Evolutionary conservation across 2,113 vertebrate genomes (phyloP).

Genomic region (Struthio camelus): DNA sequence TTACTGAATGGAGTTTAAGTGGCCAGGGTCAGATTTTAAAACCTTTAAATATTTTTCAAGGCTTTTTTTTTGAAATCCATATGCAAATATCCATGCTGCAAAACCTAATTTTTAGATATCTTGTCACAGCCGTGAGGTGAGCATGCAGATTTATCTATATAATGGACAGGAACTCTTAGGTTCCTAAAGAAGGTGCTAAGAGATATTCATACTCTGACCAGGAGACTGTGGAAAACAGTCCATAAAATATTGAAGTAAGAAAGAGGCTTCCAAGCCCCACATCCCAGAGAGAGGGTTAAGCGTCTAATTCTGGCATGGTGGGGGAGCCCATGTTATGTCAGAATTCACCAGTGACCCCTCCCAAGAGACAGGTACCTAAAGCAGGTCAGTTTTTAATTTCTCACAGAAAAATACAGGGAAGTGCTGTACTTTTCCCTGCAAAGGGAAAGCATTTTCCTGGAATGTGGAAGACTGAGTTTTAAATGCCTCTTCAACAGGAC

Average conservation of each 20-base stretch:
- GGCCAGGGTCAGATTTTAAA: background rate
- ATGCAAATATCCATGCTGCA: background rate
- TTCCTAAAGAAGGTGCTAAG: background rate
- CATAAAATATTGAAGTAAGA: background rate
- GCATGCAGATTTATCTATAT: background rate
- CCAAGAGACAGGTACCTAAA: background rate
- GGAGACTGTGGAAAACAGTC: background rate
- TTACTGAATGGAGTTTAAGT: background rate
- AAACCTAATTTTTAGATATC: background rate
- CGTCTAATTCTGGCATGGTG: background rate
- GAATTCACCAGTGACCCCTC: background rate
- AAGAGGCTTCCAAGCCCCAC: background rate
- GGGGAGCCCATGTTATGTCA: background rate
- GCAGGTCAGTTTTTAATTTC: background rate
- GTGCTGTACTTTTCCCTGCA: background rate
- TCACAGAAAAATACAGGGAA: background rate
- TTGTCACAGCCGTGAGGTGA: background rate
- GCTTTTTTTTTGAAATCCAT: background rate
- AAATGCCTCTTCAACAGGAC: background rate
- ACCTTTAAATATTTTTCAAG: background rate
- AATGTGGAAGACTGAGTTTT: background rate
- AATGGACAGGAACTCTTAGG: background rate
- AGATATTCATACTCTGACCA: background rate
- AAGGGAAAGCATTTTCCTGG: background rate
- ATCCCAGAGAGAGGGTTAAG: background rate